A percentile compares a stretch with the other conserved stretches of the same genome.
Evolutionary conservation across 2,888 invertebrate genomes (phyloP).

Genomic region (Latheticus oryzae): DNA sequence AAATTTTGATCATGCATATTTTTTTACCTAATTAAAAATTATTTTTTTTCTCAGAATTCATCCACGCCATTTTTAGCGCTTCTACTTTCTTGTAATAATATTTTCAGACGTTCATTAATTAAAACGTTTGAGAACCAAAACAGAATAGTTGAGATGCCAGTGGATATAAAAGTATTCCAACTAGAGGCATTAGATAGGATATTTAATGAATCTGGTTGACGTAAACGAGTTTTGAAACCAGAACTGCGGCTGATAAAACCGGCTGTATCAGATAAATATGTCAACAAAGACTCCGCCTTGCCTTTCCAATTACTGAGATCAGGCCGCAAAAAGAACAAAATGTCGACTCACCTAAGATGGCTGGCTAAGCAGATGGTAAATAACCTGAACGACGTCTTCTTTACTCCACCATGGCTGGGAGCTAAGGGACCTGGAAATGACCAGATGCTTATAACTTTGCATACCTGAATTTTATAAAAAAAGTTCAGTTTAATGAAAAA

Average conservation of each 20-base stretch:
- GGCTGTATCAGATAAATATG: constrained; percentile 65
- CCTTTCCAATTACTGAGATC: constrained; percentile 58
- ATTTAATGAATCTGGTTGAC: constrained; percentile 61
- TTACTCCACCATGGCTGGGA: constrained; percentile 58
- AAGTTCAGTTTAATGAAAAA: no score
- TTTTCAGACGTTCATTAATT: constrained; percentile 44
- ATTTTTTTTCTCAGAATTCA: no score
- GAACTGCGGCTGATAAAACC: constrained; percentile 60
- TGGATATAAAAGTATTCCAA: constrained; percentile 51
- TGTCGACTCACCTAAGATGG: constrained; percentile 63
- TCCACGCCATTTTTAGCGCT: no score
- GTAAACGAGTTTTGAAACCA: constrained; percentile 60
- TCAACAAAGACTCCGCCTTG: constrained; percentile 63
- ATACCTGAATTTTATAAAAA: no score
- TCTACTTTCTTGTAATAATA: no score
- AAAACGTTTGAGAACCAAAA: constrained; percentile 40
- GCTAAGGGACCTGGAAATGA: constrained; percentile 51
- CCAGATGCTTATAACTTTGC: constrained; percentile 40
- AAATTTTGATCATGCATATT: no score
- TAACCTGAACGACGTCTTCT: constrained; percentile 57
- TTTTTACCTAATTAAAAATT: no score
- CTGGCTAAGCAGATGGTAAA: constrained; percentile 60
- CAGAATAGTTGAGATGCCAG: constrained; percentile 29
- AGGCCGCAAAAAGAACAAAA: constrained; percentile 56
- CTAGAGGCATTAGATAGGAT: constrained; percentile 56